Evolutionary conservation across 2,113 vertebrate genomes (phyloP), one percentile per base, ranked within the genome.

Genomic region (Australoheros scitulus): DNA sequence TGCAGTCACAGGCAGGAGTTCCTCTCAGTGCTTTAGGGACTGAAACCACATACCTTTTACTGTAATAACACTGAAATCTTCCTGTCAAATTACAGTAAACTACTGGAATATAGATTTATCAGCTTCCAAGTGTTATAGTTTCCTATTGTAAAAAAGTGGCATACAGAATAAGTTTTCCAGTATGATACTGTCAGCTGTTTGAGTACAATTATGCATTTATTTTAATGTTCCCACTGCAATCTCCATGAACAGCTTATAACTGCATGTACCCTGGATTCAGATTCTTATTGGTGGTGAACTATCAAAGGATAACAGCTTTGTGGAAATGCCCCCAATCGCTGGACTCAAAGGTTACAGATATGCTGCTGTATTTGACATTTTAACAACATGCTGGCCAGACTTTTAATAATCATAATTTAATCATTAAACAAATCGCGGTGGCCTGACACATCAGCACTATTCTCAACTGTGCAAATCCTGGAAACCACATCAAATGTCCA

Each of bases 251-350:
- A 70, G 24, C 7, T 52, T 18, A 52, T 72, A 10, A 20, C 43
- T 0, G 32, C 15, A 52, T 52, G 6, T 11, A 20, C 10, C 18
- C 20, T 72, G 26, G 0, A 72, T 52, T 72, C 0, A 0, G 0
- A 20, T 52, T 29, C 24, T 50, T 50, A 24, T 72, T 24, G 32
- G 52, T 52, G 7, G 26, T n/a, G 47, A 32, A 32, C 6, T 52
- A 72, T 72, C 43, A 72, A 7, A 18, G 6, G 17, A 52, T 18
- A 52, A 5, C 17, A 72, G 65, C 43, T 0, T 52, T 72, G 43
- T 52, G 24, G 29, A 15, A 52, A 32, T 32, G 29, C 10, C 43
- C 43, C 17, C 11, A 72, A 72, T 52, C 3, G 52, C 17, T 52
- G 50, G 15, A 52, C 2, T 1, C 68, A 18, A 72, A 72, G 10